phyloP scores from a whole-genome alignment of 2,888 invertebrate genomes.

The Willowsia nigromaculata region DNA sequence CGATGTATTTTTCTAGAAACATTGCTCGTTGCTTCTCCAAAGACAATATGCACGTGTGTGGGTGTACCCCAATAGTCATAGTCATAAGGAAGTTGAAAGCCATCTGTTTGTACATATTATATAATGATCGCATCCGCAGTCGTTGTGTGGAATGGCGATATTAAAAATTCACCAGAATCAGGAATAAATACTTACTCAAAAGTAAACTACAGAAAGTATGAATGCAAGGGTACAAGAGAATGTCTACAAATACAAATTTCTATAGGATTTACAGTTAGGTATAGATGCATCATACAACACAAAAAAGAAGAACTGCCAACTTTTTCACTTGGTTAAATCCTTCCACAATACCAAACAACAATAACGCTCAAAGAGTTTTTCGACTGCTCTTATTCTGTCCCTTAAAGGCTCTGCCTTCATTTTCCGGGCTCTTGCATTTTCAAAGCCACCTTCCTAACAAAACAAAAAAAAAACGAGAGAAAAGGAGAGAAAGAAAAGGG shows the following conservation, averaged over 20 bases:
- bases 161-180: background rate
- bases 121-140: background rate
- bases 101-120: background rate
- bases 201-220: no score
- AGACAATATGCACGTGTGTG: background rate
- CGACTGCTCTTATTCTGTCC: constrained; percentile 4
- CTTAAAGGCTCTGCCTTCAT: constrained; percentile 35
- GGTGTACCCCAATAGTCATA: background rate
- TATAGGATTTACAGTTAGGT: no score
- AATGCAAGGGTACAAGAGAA: no score
- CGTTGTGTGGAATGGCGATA: background rate
- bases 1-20: background rate
- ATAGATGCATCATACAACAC: background rate
- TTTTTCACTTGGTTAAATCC: constrained; percentile 60
- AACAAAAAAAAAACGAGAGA: background rate
- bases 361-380: background rate
- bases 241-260: background rate
- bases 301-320: constrained; percentile 34
- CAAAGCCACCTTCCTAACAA: background rate
- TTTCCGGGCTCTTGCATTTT: constrained; percentile 15
- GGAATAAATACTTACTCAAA: no score
- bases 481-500: background rate
- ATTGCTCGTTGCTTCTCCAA: no score
- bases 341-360: constrained; percentile 26
- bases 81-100: background rate